Percentiles rank a stretch among this genome's conserved stretches.
These are phyloP conservation scores for Sandelia bainsii DNA, from an alignment of 2,797 vertebrate genomes.

Conservation along the genomic window DNA sequence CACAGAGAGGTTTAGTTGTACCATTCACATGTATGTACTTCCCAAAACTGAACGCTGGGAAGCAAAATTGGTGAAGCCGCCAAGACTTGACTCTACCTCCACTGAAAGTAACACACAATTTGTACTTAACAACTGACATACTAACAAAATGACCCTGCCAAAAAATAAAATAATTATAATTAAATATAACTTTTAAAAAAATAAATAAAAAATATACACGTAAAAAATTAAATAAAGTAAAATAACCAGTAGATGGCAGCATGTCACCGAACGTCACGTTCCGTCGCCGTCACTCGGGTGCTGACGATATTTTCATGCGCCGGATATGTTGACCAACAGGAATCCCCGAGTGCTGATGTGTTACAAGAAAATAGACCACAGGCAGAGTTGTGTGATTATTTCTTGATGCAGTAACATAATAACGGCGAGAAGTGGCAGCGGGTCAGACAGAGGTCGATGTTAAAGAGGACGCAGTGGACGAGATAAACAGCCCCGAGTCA, in stretches of 20 bases:
- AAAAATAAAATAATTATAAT: not conserved
- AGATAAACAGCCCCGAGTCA: constrained; percentile 31
- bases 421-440: not conserved
- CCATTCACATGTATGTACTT: no score
- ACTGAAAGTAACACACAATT: no score
- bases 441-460: constrained; percentile 59
- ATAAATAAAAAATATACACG: not conserved
- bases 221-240: not conserved
- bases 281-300: accelerated
- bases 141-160: not conserved
- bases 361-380: constrained; percentile 42
- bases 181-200: not conserved
- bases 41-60: no score
- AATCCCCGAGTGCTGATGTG: constrained; percentile 80
- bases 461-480: constrained; percentile 43
- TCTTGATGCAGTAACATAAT: constrained; percentile 17
- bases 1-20: no score
- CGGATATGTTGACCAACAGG: constrained; percentile 57
- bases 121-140: not conserved
- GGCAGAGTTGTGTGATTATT: not conserved
- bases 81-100: no score
- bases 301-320: constrained; percentile 71
- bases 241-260: constrained; percentile 46
- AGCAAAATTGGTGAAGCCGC: no score
- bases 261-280: accelerated